A percentile compares a stretch with the other conserved stretches of the same genome.
These are phyloP conservation scores for Pristionchus exspectatus DNA, from an alignment of 2,888 invertebrate species.

Conservation along the genomic window DNA sequence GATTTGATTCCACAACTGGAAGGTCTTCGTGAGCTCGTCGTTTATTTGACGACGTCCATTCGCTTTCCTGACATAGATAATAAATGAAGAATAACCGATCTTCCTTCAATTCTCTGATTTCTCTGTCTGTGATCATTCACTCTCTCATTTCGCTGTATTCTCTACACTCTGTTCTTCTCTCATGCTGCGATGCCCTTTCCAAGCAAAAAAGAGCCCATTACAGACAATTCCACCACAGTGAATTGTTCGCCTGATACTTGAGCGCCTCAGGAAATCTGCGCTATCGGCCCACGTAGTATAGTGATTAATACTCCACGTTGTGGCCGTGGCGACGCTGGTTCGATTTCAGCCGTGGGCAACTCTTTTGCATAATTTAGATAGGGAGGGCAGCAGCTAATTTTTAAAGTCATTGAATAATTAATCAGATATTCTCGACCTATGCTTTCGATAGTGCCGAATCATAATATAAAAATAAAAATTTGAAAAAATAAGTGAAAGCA, in stretches of 20 bases:
- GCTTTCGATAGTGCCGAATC: too few relatives aligned
- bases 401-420: too few relatives aligned
- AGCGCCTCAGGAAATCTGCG: background rate
- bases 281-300: slow-evolving; percentile 70
- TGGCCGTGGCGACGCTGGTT: slow-evolving; percentile 72
- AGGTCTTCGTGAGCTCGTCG: slow-evolving; percentile 42
- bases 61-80: slow-evolving; percentile 36
- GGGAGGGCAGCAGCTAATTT: too few relatives aligned
- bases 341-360: slow-evolving; percentile 64
- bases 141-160: background rate
- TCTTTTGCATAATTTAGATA: slow-evolving; percentile 48
- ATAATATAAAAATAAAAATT: too few relatives aligned
- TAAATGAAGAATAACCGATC: too few relatives aligned
- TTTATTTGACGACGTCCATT: slow-evolving; percentile 46
- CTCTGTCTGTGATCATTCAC: background rate
- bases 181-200: background rate
- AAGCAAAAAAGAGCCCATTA: background rate
- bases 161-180: background rate
- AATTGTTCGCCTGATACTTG: background rate
- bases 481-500: too few relatives aligned
- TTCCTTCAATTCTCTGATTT: background rate
- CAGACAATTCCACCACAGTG: too few relatives aligned
- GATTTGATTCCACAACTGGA: slow-evolving; percentile 49
- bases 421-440: too few relatives aligned
- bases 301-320: slow-evolving; percentile 74